These are phyloP conservation scores for Sinocyclocheilus anshuiensis DNA, from an alignment of 2,113 vertebrate genomes.

Conservation along the genomic window DNA sequence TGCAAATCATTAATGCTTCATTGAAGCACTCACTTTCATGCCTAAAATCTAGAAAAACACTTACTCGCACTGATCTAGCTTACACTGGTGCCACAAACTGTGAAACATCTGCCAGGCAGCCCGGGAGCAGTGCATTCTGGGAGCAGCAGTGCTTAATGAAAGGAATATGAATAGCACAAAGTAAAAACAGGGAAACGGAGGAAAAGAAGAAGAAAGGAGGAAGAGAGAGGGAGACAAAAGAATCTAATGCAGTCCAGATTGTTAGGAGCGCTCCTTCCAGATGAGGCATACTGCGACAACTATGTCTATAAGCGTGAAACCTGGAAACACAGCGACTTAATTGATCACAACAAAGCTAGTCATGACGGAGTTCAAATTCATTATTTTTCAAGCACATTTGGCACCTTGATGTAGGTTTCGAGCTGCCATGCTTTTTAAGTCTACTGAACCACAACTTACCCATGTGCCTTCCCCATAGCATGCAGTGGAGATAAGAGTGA, in stretches of 20 bases:
- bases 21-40: neutral
- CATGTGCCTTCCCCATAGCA: neutral
- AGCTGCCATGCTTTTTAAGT: neutral
- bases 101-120: conserved; percentile 71
- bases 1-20: conserved; percentile 21
- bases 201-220: conserved; percentile 55
- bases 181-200: conserved; percentile 65
- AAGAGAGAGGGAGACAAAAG: conserved; percentile 52
- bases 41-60: neutral
- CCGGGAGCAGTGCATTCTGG: conserved; percentile 67
- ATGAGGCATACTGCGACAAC: conserved; percentile 52
- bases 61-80: neutral
- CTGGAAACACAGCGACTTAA: neutral
- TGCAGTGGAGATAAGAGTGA: neutral
- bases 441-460: neutral
- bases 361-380: neutral
- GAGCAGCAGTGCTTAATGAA: conserved; percentile 55
- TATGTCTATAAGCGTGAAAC: conserved; percentile 31
- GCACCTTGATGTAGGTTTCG: neutral
- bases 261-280: conserved; percentile 61
- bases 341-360: neutral
- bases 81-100: conserved; percentile 34
- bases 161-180: conserved; percentile 71
- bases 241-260: conserved; percentile 53
- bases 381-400: neutral